Evolutionary conservation across 1,140 invertebrate species (phyloP), one percentile per base, ranked within the genome.

Genomic region (Leptinotarsa lineolata): DNA sequence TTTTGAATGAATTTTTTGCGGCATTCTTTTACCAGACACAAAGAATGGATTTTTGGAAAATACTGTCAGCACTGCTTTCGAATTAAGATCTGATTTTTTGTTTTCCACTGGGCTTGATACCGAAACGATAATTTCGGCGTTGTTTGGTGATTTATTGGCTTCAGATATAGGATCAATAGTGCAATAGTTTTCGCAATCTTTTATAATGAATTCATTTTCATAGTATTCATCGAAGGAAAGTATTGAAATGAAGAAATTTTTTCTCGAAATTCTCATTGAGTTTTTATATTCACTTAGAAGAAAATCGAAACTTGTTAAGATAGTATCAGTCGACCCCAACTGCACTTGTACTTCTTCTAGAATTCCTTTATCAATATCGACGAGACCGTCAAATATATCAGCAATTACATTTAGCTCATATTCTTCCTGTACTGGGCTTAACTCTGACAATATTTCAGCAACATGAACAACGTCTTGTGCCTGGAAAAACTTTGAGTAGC

Each of bases 11-110:
- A n/a, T 61, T 61, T 6, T 61, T 8, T 8, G 8, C 8, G 30
- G 8, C 8, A 39, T 39, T 11, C 30, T 8, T 3, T 8, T 39
- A 11, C 8, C 1, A 3, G n/a, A 13, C 22, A 61, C 2, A 4
- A 61, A 61, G n/a, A 61, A 22, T 20, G 60, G 15, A 61, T 61
- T 12, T 61, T 61, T 21, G n/a, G 22, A 61, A 22, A 61, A 61
- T 6, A 61, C 18, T 13, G 60, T 22, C 22, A 22, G 4, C n/a
- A 22, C 18, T 13, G 22, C 22, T 61, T 61, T 61, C 22, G 60
- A 22, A 13, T 21, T 22, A 22, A 12, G 22, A 61, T 61, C 22
- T 18, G 20, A 12, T 5, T 61, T 61, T 4, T 21, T 16, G 22
- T 61, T 12, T 61, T 61, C 15, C 4, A 21, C 11, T 61, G 22